Evolutionary conservation across 2,888 invertebrate genomes (phyloP), one percentile per base, ranked within the genome.

Genomic region (Cybosia mesomella): DNA sequence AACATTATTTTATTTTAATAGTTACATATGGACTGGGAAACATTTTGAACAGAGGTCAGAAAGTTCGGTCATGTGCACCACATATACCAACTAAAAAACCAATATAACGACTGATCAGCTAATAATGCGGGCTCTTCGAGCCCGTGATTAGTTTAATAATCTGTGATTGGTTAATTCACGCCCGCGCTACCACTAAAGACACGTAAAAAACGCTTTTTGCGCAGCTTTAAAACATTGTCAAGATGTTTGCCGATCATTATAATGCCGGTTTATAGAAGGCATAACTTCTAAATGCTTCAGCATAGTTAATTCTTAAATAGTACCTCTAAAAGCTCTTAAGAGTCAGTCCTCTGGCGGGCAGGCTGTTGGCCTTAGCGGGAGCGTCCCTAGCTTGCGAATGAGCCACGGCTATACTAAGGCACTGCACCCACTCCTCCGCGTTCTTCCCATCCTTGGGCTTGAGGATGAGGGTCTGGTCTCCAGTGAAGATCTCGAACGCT

Each of bases 381-480:
- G 91, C 90, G 70, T 96, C 96, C 49, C 96, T 89, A 0, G 97
- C 96, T 81, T 98, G 97, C 0, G 97, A 97, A 89, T 98, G 98
- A 0, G 98, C 98, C 15, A 99, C 98, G 7, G 98, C 98, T 74
- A 98, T 98, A 87, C 98, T 98, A 74, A 99, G 96, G 91, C 98
- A 98, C 91, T 99, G 98, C 59, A 98, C 98, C 98, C 99, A 99
- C 90, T 98, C 98, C 92, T 99, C 98, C 0, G 98, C 98, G 90
- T 98, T 98, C 92, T 98, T 98, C 58, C 98, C 98, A 88, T 98
- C 98, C 91, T 98, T 98, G 10, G 99, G 99, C 94, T 99, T 99
- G 80, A 99, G 96, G 84, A 98, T 98, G 79, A 98, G 96, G 13
- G 98, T 98, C 91, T 98, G 98, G 91, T 98, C 98, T 65, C 97